Conservation (phyloP, 1,140 invertebrate genomes). For the Eurosta solidaginis region DNA sequence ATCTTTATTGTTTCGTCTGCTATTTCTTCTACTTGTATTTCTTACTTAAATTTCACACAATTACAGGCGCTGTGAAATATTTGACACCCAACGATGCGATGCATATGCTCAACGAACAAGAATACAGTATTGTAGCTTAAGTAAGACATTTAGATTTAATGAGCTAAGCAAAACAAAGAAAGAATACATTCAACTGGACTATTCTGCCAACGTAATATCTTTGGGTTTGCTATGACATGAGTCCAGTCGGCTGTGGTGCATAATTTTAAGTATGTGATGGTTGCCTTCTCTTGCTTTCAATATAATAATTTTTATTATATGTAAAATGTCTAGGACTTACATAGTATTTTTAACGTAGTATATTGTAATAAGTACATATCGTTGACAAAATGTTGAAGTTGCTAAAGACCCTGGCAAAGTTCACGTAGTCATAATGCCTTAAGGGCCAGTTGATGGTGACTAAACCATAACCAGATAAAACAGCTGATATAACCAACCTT, state of each 20-base stretch:
- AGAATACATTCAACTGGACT: not conserved
- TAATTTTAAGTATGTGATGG: not conserved
- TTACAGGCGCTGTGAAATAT: conserved; percentile 62
- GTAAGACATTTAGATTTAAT: not conserved
- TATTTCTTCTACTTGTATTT: not conserved
- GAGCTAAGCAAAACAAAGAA: not conserved
- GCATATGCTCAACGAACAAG: conserved; percentile 62
- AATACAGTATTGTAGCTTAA: conserved; percentile 40
- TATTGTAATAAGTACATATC: too few relatives aligned
- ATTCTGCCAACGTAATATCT: too few relatives aligned
- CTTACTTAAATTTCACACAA: not conserved
- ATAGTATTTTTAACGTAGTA: too few relatives aligned
- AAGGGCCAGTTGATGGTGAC: too few relatives aligned
- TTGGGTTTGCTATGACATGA: not conserved
- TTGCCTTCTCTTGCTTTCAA: not conserved
- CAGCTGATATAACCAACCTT: too few relatives aligned
- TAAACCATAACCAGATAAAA: too few relatives aligned
- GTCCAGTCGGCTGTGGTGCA: not conserved
- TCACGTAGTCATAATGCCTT: too few relatives aligned
- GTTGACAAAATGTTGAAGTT: too few relatives aligned
- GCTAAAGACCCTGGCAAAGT: too few relatives aligned
- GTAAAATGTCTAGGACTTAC: too few relatives aligned
- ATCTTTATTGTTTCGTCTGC: not conserved
- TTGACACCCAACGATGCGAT: conserved; percentile 66
- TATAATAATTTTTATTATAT: not conserved